phyloP scores from a whole-genome alignment of 2,888 invertebrate genomes.

The Eulithis testata region DNA sequence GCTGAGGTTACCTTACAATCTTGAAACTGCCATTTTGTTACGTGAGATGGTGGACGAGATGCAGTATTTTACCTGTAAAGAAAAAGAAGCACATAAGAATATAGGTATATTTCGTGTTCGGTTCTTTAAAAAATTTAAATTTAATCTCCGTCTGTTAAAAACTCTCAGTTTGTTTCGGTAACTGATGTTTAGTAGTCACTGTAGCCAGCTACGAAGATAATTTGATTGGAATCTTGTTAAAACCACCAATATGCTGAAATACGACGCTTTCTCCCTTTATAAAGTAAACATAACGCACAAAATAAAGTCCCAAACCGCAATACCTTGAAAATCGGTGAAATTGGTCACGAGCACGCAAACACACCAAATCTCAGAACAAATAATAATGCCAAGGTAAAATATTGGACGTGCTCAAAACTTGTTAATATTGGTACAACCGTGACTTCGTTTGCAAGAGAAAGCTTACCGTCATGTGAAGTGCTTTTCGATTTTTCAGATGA shows the following conservation, averaged over 20 bases:
- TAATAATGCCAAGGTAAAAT: conserved; percentile 23
- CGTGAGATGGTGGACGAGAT: neutral
- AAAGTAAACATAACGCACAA: neutral
- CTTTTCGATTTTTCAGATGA: conserved; percentile 19
- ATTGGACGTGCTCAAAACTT: conserved; percentile 20
- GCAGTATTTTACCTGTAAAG: conserved; percentile 25
- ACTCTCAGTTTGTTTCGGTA: neutral
- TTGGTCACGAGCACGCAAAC: conserved; percentile 28
- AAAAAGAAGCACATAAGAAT: conserved; percentile 12
- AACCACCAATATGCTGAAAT: too few relatives aligned
- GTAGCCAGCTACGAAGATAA: too few relatives aligned
- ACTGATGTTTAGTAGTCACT: too few relatives aligned
- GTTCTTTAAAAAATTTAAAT: too few relatives aligned
- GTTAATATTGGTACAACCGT: conserved; percentile 29
- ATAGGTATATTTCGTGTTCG: neutral
- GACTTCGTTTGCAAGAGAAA: conserved; percentile 28
- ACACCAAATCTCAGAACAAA: conserved; percentile 16
- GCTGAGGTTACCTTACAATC: conserved; percentile 9
- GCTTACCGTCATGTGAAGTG: conserved; percentile 12
- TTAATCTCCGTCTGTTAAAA: neutral
- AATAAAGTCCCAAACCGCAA: neutral
- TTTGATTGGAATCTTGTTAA: too few relatives aligned
- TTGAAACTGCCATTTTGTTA: neutral
- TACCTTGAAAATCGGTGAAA: conserved; percentile 20
- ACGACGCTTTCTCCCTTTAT: neutral